Percentiles rank a stretch among this genome's conserved stretches.
phyloP scores from a whole-genome alignment of 2,888 invertebrate species.

The Candidula unifasciata region DNA sequence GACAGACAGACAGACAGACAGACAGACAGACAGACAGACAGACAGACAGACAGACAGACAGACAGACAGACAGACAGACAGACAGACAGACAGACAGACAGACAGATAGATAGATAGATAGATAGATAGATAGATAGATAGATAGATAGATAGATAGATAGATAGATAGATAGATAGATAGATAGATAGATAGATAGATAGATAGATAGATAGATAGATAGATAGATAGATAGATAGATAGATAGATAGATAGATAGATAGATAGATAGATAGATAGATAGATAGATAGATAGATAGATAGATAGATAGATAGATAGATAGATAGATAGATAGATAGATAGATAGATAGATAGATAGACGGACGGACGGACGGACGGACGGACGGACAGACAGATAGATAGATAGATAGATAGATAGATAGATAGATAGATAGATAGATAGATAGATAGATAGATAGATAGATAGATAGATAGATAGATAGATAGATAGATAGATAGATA shows the following conservation, averaged over 20 bases:
- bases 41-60: slow-evolving; percentile 22
- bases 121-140: not conserved
- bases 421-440: slow-evolving; percentile 13
- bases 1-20: slow-evolving; percentile 15
- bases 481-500: slow-evolving; percentile 10
- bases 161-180: not conserved
- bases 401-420: slow-evolving; percentile 25
- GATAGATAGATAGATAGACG: too few species aligned
- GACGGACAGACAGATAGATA: too few species aligned
- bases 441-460: slow-evolving; percentile 10
- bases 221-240: slow-evolving; percentile 8
- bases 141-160: not conserved
- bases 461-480: slow-evolving; percentile 10
- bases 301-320: slow-evolving; percentile 25
- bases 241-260: slow-evolving; percentile 21
- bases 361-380: too few species aligned
- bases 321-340: slow-evolving; percentile 25
- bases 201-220: slow-evolving; percentile 8
- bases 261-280: slow-evolving; percentile 25
- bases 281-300: slow-evolving; percentile 25
- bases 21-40: slow-evolving; percentile 25
- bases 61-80: slow-evolving; percentile 21
- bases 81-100: slow-evolving; percentile 20
- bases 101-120: too few species aligned
- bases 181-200: slow-evolving; percentile 12